Evolutionary conservation across 2,888 invertebrate genomes (phyloP), one percentile per base, ranked within the genome.

Genomic region (Psococerastis gibbosa): DNA sequence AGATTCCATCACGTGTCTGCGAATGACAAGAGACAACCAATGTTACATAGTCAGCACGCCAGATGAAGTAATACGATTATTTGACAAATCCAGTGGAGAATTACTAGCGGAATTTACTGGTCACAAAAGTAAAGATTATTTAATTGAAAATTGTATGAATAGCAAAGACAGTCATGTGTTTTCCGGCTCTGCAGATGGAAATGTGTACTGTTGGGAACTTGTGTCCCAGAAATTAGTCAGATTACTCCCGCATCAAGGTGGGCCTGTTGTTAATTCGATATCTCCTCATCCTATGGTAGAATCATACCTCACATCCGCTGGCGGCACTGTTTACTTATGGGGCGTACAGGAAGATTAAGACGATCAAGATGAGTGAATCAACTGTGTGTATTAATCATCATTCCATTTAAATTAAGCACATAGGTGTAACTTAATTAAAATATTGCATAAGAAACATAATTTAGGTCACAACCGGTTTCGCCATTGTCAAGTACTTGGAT

Each of bases 1-100:
- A 27, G 3, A 31, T 3, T 44, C 92, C 2, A 70, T 94, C 2
- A 88, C 88, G 0, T 82, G 75, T 56, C 79, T 83, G 1, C 75
- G 70, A 48, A 73, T 94, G 52, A 92, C 94, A 0, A 74, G 81
- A 51, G 98, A 99, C 60, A 85, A 84, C 1, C 94, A 95, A 56
- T 97, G 97, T 57, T 68, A 85, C 47, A 66, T 99, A 15, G 71
- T 78, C 1, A 83, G 88, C 52, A 83, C 88, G 51, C 73, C 84
- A 4, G 89, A 94, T 60, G 79, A 75, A 51, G 71, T 73, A 1
- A 66, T 97, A 1, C 75, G 82, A 55, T 66, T 98, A 42, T 70
- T 97, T 51, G 98, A 98, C 59, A 94, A 89, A 63, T 74, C 74
- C 47, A 73, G 75, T 5, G 91, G 89, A 8, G 77, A 82, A 54